Percentiles rank a stretch among this genome's conserved stretches.
These are phyloP conservation scores for Barypeithes pellucidus DNA, from an alignment of 2,888 invertebrate genomes.

Conservation along the genomic window DNA sequence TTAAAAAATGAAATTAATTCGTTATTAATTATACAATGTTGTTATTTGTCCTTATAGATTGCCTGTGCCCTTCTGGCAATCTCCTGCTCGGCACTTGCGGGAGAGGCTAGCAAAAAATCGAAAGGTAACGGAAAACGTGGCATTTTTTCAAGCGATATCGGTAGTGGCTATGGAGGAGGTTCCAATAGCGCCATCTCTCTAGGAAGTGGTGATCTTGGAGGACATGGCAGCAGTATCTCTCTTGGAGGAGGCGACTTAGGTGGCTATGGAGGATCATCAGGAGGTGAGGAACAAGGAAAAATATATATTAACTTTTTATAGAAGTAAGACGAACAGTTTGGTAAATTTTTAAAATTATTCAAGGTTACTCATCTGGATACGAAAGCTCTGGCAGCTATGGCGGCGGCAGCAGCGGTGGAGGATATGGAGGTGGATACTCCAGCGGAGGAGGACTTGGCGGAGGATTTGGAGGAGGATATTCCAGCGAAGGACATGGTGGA, in stretches of 20 bases:
- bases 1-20: no score
- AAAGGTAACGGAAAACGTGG: conserved; percentile 61
- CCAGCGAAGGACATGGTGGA: conserved; percentile 49
- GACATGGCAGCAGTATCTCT: conserved; percentile 45
- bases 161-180: conserved; percentile 58
- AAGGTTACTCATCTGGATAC: conserved; percentile 22
- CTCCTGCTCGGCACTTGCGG: conserved; percentile 59
- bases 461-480: conserved; percentile 46
- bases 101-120: conserved; percentile 59
- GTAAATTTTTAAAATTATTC: conserved; percentile 8
- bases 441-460: conserved; percentile 38
- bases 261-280: conserved; percentile 50
- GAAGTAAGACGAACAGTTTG: no score
- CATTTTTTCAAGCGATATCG: conserved; percentile 59
- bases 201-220: conserved; percentile 51
- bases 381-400: neutral
- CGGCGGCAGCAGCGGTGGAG: conserved; percentile 24
- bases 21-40: no score
- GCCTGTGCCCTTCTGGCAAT: conserved; percentile 61
- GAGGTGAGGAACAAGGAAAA: conserved; percentile 23
- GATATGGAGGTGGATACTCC: conserved; percentile 48
- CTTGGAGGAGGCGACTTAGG: conserved; percentile 53
- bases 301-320: no score
- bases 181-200: conserved; percentile 48
- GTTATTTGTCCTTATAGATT: conserved; percentile 56